phyloP scores from a whole-genome alignment of 2,113 vertebrate genomes.

The Antechinus flavipes region DNA sequence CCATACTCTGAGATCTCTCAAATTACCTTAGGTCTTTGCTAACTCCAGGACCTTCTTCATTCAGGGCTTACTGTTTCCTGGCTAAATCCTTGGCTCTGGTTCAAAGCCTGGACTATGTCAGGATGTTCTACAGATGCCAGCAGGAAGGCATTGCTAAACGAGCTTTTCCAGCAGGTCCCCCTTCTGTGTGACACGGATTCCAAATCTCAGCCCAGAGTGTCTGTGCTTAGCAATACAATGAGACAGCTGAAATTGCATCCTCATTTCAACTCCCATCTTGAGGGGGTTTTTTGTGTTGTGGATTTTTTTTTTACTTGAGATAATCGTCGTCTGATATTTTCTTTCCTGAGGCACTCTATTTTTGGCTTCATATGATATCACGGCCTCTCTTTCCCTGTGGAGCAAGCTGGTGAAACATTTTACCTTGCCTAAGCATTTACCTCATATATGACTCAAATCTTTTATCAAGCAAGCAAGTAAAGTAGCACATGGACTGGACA shows the following conservation, averaged over 20 bases:
- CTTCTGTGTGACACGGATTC: conserved; percentile 64
- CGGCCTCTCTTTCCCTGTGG: conserved; percentile 64
- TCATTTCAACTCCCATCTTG: conserved; percentile 46
- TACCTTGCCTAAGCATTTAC: conserved; percentile 77
- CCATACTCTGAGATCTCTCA: conserved; percentile 79
- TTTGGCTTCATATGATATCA: conserved; percentile 66
- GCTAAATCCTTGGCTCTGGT: conserved; percentile 77
- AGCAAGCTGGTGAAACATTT: conserved; percentile 73
- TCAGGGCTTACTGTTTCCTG: conserved; percentile 75
- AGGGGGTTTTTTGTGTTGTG: conserved; percentile 18
- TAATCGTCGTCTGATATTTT: conserved; percentile 3
- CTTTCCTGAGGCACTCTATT: conserved; percentile 71
- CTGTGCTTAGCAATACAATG: conserved; percentile 20
- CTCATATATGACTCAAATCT: conserved; percentile 71
- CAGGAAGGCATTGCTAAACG: conserved; percentile 62
- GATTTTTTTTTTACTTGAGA: conserved; percentile 26
- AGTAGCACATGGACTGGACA: conserved; percentile 31
- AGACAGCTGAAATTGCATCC: not conserved
- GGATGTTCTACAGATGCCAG: conserved; percentile 72
- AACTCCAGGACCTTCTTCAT: conserved; percentile 76
- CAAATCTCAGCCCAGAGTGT: conserved; percentile 48
- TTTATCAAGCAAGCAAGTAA: conserved; percentile 44
- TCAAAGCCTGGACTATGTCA: conserved; percentile 74
- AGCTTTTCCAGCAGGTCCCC: conserved; percentile 61
- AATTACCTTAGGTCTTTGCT: conserved; percentile 77